Base-by-base conservation (phyloP, 2,888 invertebrate genomes). In the Nemotelus nigrinus region DNA sequence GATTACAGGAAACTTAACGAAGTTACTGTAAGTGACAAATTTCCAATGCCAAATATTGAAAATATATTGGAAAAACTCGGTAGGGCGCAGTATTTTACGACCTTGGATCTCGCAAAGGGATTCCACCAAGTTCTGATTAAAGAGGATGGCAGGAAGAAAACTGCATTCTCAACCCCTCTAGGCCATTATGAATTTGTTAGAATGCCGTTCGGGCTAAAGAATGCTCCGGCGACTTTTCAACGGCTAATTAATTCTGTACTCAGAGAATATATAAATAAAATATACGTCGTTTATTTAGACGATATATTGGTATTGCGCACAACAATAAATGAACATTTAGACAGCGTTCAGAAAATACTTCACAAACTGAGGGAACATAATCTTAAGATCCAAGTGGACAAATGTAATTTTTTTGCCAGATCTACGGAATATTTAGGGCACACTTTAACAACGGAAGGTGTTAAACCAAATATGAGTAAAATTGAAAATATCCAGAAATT, bases 261-360 rank as follows among this genome's bases (percentile, higher is more conserved):
- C 2, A 53, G 78, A 3, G 82, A 82, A 2, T 39, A 82, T 0
- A 81, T 81, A 78, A 80, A 81, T 6, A 80, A 79, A 10, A 79
- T 76, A 45, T 82, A 83, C 58, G 57, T 74, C 3, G 78, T 78
- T 3, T 78, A 74, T 43, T 43, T 78, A 8, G 74, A 72, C 57
- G 74, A 78, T 44, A 78, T 78, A 2, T 45, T 78, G 2, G 76
- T 76, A 7, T 78, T 76, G 44, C 57, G 65, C 10, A 80, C 78
- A 41, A 45, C 78, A 5, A 67, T 84, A 25, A 81, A 83, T 77
- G 83, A 84, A 79, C 83, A 83, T 65, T 78, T 81, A 5, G 64
- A 77, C 57, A 80, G 67, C 43, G 65, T 83, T 63, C 78, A 78
- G 70, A 63, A 60, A 65, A 81, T 83, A 5, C 81, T 83, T 58